Evolutionary conservation across 1,140 invertebrate species (phyloP), one percentile per base, ranked within the genome.

Genomic region (Ctenoplectra terminalis): DNA sequence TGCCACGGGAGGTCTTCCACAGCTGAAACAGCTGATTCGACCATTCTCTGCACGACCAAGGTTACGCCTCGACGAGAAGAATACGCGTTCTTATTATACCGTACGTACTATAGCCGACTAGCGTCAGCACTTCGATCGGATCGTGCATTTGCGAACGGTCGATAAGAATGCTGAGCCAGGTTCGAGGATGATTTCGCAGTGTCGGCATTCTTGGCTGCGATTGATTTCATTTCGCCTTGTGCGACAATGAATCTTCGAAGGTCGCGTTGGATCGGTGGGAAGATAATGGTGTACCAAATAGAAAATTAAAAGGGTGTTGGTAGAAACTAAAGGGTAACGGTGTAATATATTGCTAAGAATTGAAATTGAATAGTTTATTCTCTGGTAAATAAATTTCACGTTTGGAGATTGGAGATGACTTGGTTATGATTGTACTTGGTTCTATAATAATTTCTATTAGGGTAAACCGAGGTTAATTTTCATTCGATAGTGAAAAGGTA

Each of bases 1-100:
- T 80, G 60, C 70, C 73, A 61, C 77, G 56, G 84, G 54, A 80
- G 74, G 50, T 77, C 86, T 81, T 77, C 84, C 69, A 13, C 26
- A 13, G 70, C 46, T 74, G 73, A 78, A 86, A 86, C 88, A 88
- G 86, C 88, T 89, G 86, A 87, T 89, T 83, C 83, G 61, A 78
- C 71, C 83, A 63, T 85, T 89, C 88, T 87, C 83, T 67, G 56
- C 63, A 69, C 70, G 78, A 82, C 84, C 87, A 88, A 89, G 88
- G 87, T 85, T 83, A 76, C 78, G 60, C 72, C 48, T 82, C 72
- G 74, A 56, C 52, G 72, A 71, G 83, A 71, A 63, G 76, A 84
- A 85, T 71, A 73, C 76, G 52, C 29, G 74, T 48, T 61, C 70
- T 82, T 56, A 56, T 69, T 79, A 72, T 52, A 63, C 1, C 29